Percentiles rank a stretch among this genome's conserved stretches.
phyloP scores from a whole-genome alignment of 2,113 vertebrate genomes.

The Ranitomeya variabilis region DNA sequence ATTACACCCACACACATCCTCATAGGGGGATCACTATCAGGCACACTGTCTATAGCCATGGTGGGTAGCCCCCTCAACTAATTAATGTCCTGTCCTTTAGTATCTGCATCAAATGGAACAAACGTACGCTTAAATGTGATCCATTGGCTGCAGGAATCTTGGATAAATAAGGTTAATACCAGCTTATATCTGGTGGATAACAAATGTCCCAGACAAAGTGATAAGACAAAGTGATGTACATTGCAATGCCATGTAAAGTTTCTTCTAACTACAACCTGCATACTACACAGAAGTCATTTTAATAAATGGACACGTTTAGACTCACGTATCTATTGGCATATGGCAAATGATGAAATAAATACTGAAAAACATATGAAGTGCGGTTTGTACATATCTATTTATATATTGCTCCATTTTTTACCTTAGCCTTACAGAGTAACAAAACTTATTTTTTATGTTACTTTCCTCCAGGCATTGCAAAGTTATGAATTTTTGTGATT shows the following conservation, averaged over 20 bases:
- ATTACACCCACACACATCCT: conserved; percentile 57
- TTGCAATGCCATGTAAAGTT: neutral
- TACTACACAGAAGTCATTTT: neutral
- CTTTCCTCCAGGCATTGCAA: too few species aligned
- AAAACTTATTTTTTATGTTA: too few species aligned
- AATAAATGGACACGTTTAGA: neutral
- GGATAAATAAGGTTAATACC: conserved; percentile 54
- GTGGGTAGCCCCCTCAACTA: conserved; percentile 46
- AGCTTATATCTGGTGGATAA: conserved; percentile 16
- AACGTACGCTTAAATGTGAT: conserved; percentile 43
- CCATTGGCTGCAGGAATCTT: conserved; percentile 38
- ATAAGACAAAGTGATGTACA: conserved; percentile 35
- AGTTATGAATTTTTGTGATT: too few species aligned
- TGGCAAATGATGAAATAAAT: neutral
- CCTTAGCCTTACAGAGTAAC: too few species aligned
- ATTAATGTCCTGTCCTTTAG: conserved; percentile 51
- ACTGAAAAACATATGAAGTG: neutral
- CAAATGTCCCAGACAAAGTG: conserved; percentile 29
- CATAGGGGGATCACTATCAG: conserved; percentile 41
- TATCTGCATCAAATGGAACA: conserved; percentile 53
- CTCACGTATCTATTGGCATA: neutral
- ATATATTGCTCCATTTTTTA: neutral
- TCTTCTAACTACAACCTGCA: neutral
- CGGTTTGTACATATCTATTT: neutral
- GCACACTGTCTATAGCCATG: conserved; percentile 40